phyloP scores from a whole-genome alignment of 1,140 invertebrate genomes.

The Lepidostoma basale region DNA sequence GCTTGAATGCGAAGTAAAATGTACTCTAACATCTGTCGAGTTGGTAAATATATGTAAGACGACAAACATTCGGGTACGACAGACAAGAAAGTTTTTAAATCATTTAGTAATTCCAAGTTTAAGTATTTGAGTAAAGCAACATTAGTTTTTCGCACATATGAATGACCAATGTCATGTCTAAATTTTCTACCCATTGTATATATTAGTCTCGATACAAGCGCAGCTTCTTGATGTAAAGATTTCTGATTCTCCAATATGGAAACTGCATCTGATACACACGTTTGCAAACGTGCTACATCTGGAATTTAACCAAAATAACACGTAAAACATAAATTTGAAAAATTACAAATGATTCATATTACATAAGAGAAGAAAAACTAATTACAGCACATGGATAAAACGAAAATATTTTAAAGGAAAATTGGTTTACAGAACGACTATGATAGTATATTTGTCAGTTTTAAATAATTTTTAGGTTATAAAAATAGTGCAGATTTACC shows the following conservation, averaged over 20 bases:
- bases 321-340: no score
- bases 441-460: no score
- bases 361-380: no score
- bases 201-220: conserved; percentile 62
- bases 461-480: no score
- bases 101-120: conserved; percentile 56
- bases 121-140: conserved; percentile 62
- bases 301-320: no score
- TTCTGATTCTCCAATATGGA: conserved; percentile 58
- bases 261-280: conserved; percentile 50
- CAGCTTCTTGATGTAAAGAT: conserved; percentile 61
- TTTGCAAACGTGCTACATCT: conserved; percentile 51
- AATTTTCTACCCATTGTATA: conserved; percentile 69
- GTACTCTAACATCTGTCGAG: conserved; percentile 65
- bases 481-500: no score
- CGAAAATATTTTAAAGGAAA: no score
- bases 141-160: conserved; percentile 63
- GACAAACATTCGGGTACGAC: conserved; percentile 47
- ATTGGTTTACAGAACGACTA: no score
- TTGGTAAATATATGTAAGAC: conserved; percentile 56
- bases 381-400: no score
- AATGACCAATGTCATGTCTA: conserved; percentile 64
- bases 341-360: no score
- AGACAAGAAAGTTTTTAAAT: conserved; percentile 53
- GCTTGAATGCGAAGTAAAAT: conserved; percentile 62